phyloP scores from a whole-genome alignment of 30 jellyfish, hydroid and myxozoan species.

The Haliclystus octoradiatus region DNA sequence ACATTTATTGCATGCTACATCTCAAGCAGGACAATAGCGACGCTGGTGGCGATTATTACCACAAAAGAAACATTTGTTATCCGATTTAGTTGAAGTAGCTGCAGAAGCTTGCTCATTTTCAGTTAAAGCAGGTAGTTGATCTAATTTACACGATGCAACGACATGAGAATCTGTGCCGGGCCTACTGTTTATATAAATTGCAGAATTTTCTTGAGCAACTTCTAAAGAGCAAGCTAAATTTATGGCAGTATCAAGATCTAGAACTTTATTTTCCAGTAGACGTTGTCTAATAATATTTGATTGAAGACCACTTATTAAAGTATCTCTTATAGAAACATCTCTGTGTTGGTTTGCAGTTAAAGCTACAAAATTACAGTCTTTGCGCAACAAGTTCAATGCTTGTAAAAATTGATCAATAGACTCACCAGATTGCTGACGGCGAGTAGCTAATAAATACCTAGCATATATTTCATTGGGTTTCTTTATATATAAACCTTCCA shows the following conservation, averaged over 20 bases:
- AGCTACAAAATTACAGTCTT: conserved; percentile 44
- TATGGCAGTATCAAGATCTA: conserved; percentile 11
- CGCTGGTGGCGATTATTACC: conserved; percentile 18
- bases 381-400: conserved; percentile 40
- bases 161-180: no score
- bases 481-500: neutral
- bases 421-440: conserved; percentile 35
- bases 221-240: conserved; percentile 33
- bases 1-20: conserved; percentile 34
- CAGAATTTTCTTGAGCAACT: conserved; percentile 45
- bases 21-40: conserved; percentile 51
- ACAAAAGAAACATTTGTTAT: conserved; percentile 35
- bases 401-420: conserved; percentile 55
- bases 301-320: conserved; percentile 41
- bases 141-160: no score
- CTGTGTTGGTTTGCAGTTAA: conserved; percentile 34
- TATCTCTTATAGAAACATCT: conserved; percentile 38
- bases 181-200: conserved; percentile 12
- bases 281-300: conserved; percentile 47
- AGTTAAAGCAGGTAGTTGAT: no score
- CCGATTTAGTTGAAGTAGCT: conserved; percentile 1
- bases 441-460: conserved; percentile 39
- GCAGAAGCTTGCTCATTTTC: no score
- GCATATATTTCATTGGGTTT: conserved; percentile 13
- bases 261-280: conserved; percentile 31